A percentile compares a stretch with the other conserved stretches of the same genome.
phyloP scores from a whole-genome alignment of 2,888 invertebrate species.

The Thalpophila matura region DNA sequence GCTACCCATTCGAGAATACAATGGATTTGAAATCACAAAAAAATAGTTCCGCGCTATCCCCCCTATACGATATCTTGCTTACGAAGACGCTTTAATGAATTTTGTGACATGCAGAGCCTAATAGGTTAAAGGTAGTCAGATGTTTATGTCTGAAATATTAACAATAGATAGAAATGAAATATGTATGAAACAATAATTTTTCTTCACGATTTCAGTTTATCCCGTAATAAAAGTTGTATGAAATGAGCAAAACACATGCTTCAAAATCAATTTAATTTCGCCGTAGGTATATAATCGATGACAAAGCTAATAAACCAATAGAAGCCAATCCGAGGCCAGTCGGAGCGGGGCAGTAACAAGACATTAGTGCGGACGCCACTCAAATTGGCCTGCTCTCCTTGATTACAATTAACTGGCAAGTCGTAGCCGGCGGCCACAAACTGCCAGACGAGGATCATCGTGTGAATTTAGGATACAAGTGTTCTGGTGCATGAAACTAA shows the following conservation, averaged over 20 bases:
- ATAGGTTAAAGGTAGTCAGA: conserved; percentile 9
- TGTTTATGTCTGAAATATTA: too few species aligned
- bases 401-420: conserved; percentile 83
- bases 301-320: conserved; percentile 63
- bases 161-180: too few species aligned
- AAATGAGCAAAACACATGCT: too few species aligned
- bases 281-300: conserved; percentile 35
- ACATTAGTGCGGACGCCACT: conserved; percentile 76
- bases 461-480: conserved; percentile 67
- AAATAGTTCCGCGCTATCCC: too few species aligned
- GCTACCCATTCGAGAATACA: too few species aligned
- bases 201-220: too few species aligned
- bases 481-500: conserved; percentile 47
- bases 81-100: conserved; percentile 8
- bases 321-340: conserved; percentile 54
- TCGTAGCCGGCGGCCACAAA: conserved; percentile 73
- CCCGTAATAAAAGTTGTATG: too few species aligned
- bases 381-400: conserved; percentile 80
- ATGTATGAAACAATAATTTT: too few species aligned
- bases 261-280: too few species aligned
- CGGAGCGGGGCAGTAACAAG: conserved; percentile 69
- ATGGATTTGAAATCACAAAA: too few species aligned
- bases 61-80: too few species aligned
- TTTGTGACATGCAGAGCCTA: not conserved
- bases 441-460: conserved; percentile 73